Evolutionary conservation across 2,888 invertebrate species (phyloP).

Genomic region (Drepana falcataria): DNA sequence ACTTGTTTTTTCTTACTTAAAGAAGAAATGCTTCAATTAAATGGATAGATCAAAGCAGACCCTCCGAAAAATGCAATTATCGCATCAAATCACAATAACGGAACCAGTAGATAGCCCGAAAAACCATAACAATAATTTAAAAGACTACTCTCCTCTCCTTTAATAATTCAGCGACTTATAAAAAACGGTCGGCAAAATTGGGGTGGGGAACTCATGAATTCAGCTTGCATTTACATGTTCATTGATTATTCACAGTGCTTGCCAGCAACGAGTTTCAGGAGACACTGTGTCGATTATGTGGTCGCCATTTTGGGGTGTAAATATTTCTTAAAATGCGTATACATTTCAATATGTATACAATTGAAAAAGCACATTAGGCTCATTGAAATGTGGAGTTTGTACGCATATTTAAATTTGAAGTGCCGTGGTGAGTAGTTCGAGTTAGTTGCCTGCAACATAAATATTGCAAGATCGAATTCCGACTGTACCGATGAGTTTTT

Average conservation of each 20-base stretch:
- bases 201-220: conserved; percentile 41
- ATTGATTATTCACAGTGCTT: conserved; percentile 53
- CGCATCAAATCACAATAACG: conserved; percentile 12
- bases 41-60: too few relatives aligned
- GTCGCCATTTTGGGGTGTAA: neutral
- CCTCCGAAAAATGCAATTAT: conserved; percentile 2
- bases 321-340: neutral
- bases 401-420: too few relatives aligned
- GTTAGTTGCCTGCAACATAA: too few relatives aligned
- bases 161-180: conserved; percentile 65
- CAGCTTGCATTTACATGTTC: conserved; percentile 59
- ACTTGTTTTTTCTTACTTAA: too few relatives aligned
- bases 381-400: too few relatives aligned
- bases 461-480: too few relatives aligned
- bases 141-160: conserved; percentile 42
- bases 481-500: too few relatives aligned
- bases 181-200: conserved; percentile 56
- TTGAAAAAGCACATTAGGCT: neutral
- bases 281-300: conserved; percentile 10
- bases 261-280: conserved; percentile 5
- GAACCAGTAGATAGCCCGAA: conserved; percentile 31
- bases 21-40: too few relatives aligned
- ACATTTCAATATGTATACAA: neutral
- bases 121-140: conserved; percentile 60
- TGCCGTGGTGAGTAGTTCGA: too few relatives aligned